Base-by-base conservation (phyloP, 37 sponge, comb jelly and placozoan genomes). In the Ianthella basta region DNA sequence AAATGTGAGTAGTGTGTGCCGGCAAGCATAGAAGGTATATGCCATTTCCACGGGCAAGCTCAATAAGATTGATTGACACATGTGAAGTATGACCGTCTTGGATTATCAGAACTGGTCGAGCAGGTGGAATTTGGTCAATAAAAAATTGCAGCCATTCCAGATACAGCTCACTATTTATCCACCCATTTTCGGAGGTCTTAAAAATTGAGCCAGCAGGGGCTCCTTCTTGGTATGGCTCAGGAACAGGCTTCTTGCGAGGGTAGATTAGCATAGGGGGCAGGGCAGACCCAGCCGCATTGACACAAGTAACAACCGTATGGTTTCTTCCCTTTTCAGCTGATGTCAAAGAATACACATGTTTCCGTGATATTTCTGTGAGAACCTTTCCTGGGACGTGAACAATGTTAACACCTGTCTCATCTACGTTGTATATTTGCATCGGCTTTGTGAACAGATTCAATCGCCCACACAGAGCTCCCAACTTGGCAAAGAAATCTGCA, bases 51-150 rank as follows among this genome's bases (percentile, higher is more conserved):
- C 70, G 72, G 18, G 92, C 92, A 5, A 88, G n/a, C 55, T 88
- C 83, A 24, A 92, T 92, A n/a, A 88, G 61, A 21, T 82, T 73
- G 25, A 85, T 88, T 27, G 88, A 85, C 4, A 86, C 41, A 74
- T 92, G 92, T 27, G 88, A 88, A 30, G 63, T 18, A 56, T 92
- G 92, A 33, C 92, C 88, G 88, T 92, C 88, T 36, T 80, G 86
- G 12, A 91, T 39, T 0, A 92, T 27, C 4, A 91, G 60, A 34
- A 72, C 36, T 34, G 91, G 91, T 55, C 88, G 65, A 59, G 85
- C 29, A 16, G 87, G 88, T 37, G 91, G 91, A 16, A 91, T 84
- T 4, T 70, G 68, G 5, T 69, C 53, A 4, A 87, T 33, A 56
- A 87, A 91, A 72, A 87, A 87, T 30, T 84, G 27, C 30, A 91